Base-by-base conservation (phyloP, 2,113 vertebrate species). In the Lonchura striata region DNA sequence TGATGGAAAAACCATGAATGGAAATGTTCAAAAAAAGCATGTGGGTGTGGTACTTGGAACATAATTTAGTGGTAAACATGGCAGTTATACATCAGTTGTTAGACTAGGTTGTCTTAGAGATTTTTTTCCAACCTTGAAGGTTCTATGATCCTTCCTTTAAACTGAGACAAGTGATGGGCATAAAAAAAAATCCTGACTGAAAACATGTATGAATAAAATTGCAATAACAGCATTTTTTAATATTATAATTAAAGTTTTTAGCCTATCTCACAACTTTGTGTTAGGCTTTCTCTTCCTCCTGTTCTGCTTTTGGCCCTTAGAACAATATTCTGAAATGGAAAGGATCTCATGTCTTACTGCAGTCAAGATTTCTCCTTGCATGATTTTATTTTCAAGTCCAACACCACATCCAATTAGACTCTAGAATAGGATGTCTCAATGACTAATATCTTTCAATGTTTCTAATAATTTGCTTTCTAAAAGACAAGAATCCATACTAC, bases 61-160 rank as follows among this genome's bases (percentile, higher is more conserved):
- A 37, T 24, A 6, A 44, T n/a, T 50, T 66, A 46, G 9, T 28
- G 19, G 13, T 24, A 35, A 81, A 59, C 10, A 20, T 14, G 23
- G 15, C 13, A 18, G 28, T 39, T 33, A 16, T 44, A 37, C 2
- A 8, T 65, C 27, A 50, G 7, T 16, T 8, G 8, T 65, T 52
- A 57, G 27, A 57, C 5, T 28, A 37, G 6, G 3, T 27, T 5
- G 7, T 50, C 50, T 72, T 44, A 57, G 22, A 23, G 31, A 44
- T 28, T 0, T 0, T 0, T 65, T 74, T 81, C 27, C 76, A 44
- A 5, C 19, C 18, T 57, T 28, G 37, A 44, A 4, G 3, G 23
- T 37, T 39, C 37, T 59, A 7, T 44, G 22, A 44, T 23, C 23
- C 22, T 70, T 82, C 57, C 39, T 77, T 74, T 64, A 70, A 66